A percentile compares a stretch with the other conserved stretches of the same genome.
Evolutionary conservation across 2,797 vertebrate species (phyloP).

Genomic region (Coranthus polyacanthus): DNA sequence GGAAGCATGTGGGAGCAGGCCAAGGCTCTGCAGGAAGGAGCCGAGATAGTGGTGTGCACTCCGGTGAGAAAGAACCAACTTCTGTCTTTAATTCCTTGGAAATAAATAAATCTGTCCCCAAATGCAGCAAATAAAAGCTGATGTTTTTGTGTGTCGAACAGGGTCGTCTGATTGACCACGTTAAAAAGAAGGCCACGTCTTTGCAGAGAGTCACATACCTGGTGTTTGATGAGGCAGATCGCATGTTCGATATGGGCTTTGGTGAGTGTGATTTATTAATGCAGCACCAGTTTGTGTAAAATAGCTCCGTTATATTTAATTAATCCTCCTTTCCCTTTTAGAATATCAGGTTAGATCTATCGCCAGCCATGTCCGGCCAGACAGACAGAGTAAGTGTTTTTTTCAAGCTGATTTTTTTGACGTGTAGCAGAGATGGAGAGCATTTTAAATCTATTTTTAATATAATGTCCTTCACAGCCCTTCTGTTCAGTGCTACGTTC

Average conservation of each 20-base stretch:
- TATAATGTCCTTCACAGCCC: conserved; percentile 82
- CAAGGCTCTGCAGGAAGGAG: conserved; percentile 97
- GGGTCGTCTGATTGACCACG: conserved; percentile 98
- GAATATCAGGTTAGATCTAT: conserved; percentile 98
- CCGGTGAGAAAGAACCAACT: conserved; percentile 85
- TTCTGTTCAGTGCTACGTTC: conserved; percentile 98
- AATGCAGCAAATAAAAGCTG: neutral
- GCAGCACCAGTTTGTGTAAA: neutral
- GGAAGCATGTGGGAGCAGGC: conserved; percentile 99
- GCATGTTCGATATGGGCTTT: conserved; percentile 99
- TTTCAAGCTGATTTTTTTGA: neutral
- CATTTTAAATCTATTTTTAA: neutral
- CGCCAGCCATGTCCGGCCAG: conserved; percentile 96
- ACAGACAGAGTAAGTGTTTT: conserved; percentile 94
- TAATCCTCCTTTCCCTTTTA: conserved; percentile 66
- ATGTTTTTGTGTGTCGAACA: conserved; percentile 59
- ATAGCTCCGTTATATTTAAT: neutral
- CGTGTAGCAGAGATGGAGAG: neutral
- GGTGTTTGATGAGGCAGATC: conserved; percentile 99
- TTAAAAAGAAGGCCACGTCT: conserved; percentile 99
- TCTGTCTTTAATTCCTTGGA: neutral
- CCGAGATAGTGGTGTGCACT: conserved; percentile 98
- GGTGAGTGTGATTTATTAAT: conserved; percentile 82
- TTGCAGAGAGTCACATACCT: conserved; percentile 97
- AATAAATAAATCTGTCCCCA: too few species aligned